These are phyloP conservation scores for Hypanus sabinus DNA, from an alignment of 2,113 vertebrate genomes.

Conservation along the genomic window DNA sequence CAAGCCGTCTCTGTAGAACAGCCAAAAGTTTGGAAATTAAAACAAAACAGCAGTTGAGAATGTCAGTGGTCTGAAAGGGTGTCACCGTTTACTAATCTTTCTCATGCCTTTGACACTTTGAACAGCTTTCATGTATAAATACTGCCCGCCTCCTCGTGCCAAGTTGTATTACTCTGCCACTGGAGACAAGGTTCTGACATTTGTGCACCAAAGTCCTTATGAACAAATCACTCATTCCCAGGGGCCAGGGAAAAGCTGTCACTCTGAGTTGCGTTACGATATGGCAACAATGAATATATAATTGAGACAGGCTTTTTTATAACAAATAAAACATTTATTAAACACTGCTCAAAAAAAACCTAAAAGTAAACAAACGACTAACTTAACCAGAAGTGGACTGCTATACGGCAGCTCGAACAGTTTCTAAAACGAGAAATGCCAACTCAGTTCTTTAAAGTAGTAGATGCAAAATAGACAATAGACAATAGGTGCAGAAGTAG, in stretches of 20 bases:
- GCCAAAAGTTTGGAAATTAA: neutral
- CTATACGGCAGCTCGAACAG: too few species aligned
- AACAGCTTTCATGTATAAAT: neutral
- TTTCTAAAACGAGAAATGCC: too few species aligned
- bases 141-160: neutral
- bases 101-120: neutral
- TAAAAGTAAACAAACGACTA: too few species aligned
- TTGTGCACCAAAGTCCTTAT: neutral
- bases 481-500: too few species aligned
- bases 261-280: too few species aligned
- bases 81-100: neutral
- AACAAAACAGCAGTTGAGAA: neutral
- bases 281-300: too few species aligned
- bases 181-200: neutral
- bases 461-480: too few species aligned
- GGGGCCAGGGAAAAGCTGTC: neutral
- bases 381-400: too few species aligned
- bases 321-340: too few species aligned
- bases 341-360: too few species aligned
- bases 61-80: neutral
- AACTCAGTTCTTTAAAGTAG: too few species aligned
- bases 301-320: too few species aligned
- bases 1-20: neutral
- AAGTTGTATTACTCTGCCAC: neutral
- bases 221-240: neutral